These are phyloP conservation scores for Drosophila suboccidentalis DNA, from an alignment of 2,888 invertebrate species.

Conservation along the genomic window DNA sequence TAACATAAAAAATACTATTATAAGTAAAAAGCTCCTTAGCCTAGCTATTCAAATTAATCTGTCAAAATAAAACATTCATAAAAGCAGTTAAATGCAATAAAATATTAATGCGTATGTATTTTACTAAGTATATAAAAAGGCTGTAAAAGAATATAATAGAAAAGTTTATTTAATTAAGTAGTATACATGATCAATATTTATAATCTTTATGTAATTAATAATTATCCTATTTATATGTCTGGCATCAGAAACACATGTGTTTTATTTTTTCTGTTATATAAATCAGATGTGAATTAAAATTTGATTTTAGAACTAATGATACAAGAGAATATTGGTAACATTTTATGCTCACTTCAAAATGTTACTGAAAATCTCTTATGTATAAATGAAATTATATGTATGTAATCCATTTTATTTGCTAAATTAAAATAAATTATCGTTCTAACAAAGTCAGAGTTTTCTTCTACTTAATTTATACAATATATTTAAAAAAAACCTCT, in stretches of 20 bases:
- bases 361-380: slow-evolving; percentile 54
- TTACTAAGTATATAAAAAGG: slow-evolving; percentile 31
- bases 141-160: slow-evolving; percentile 34
- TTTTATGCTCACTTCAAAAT: slow-evolving; percentile 76
- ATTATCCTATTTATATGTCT: slow-evolving; percentile 12
- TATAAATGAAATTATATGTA: slow-evolving; percentile 10
- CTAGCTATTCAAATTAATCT: slow-evolving; percentile 5
- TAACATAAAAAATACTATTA: background rate
- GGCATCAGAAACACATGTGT: slow-evolving; percentile 11
- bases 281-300: slow-evolving; percentile 13
- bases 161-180: slow-evolving; percentile 16
- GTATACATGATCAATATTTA: slow-evolving; percentile 13
- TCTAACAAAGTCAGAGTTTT: slow-evolving; percentile 9
- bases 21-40: background rate
- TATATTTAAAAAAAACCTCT: too few species aligned
- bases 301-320: slow-evolving; percentile 6
- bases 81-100: slow-evolving; percentile 11
- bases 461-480: background rate
- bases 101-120: slow-evolving; percentile 16
- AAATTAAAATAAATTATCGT: slow-evolving; percentile 55
- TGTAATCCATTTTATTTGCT: slow-evolving; percentile 12
- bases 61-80: slow-evolving; percentile 13
- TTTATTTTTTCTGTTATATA: slow-evolving; percentile 23
- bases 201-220: slow-evolving; percentile 4
- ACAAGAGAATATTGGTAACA: slow-evolving; percentile 58